phyloP scores from a whole-genome alignment of 2,113 vertebrate species.

The Channa argus region DNA sequence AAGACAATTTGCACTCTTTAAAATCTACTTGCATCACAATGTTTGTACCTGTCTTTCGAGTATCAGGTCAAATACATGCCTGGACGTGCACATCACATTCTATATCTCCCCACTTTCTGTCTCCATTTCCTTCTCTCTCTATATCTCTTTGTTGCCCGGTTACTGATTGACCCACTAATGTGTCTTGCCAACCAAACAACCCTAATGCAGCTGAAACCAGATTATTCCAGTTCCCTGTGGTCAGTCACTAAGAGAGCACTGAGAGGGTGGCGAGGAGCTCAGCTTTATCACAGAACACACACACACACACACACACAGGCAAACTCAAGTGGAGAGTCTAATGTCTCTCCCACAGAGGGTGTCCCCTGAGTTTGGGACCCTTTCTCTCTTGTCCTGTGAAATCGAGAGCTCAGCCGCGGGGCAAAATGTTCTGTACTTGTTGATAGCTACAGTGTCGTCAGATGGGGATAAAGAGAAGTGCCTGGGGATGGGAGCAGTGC shows the following conservation, averaged over 20 bases:
- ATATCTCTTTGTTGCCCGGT: constrained; percentile 45
- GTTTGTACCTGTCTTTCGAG: too few species aligned
- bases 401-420: constrained; percentile 33
- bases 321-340: constrained; percentile 25
- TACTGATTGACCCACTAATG: constrained; percentile 61
- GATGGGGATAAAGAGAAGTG: not conserved
- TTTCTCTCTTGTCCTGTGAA: constrained; percentile 36
- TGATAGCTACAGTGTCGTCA: constrained; percentile 25
- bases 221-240: constrained; percentile 75
- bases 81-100: not conserved
- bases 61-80: too few species aligned
- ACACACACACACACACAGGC: constrained; percentile 18
- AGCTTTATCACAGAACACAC: constrained; percentile 39
- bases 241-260: constrained; percentile 37
- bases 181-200: constrained; percentile 62
- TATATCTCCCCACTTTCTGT: not conserved
- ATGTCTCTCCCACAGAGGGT: constrained; percentile 38
- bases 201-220: constrained; percentile 73
- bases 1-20: too few species aligned
- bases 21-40: too few species aligned
- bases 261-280: constrained; percentile 42
- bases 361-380: constrained; percentile 35
- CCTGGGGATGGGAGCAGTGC: too few species aligned
- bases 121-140: constrained; percentile 36
- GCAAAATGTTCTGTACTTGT: constrained; percentile 38